Percentiles rank a stretch among this genome's conserved stretches.
These are phyloP conservation scores for Seira musarum DNA, from an alignment of 2,888 invertebrate genomes.

Conservation along the genomic window DNA sequence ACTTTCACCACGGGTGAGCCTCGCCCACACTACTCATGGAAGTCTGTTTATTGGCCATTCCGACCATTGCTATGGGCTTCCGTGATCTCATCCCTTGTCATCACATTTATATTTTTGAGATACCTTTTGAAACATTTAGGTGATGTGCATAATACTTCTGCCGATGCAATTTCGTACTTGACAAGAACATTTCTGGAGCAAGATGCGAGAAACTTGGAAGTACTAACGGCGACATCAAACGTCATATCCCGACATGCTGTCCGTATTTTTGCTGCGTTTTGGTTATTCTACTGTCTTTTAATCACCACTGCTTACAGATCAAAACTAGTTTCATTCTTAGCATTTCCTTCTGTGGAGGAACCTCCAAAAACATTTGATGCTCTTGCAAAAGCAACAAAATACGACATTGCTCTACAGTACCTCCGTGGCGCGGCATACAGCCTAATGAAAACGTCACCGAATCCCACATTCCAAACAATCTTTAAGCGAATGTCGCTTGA, in stretches of 20 bases:
- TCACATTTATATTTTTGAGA: slow-evolving; percentile 23
- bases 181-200: slow-evolving; percentile 44
- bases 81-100: slow-evolving; percentile 26
- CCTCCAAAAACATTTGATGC: slow-evolving; percentile 58
- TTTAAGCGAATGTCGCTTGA: slow-evolving; percentile 52
- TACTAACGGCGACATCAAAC: background rate
- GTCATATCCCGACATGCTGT: slow-evolving; percentile 1
- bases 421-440: slow-evolving; percentile 61
- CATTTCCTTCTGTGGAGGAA: slow-evolving; percentile 54
- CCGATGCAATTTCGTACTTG: slow-evolving; percentile 14
- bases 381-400: slow-evolving; percentile 54
- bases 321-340: slow-evolving; percentile 58
- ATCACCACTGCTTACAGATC: slow-evolving; percentile 59
- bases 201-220: slow-evolving; percentile 32
- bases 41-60: slow-evolving; percentile 60
- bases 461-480: slow-evolving; percentile 56
- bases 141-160: too few relatives aligned
- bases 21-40: slow-evolving; percentile 53
- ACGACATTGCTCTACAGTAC: slow-evolving; percentile 52
- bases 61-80: slow-evolving; percentile 31
- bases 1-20: slow-evolving; percentile 56
- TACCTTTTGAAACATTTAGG: slow-evolving; percentile 26
- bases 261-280: slow-evolving; percentile 46
- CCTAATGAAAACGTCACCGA: slow-evolving; percentile 51
- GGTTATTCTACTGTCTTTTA: slow-evolving; percentile 51